phyloP scores from a whole-genome alignment of 2,113 vertebrate species.

The Pseudorhombus dupliciocellatus region DNA sequence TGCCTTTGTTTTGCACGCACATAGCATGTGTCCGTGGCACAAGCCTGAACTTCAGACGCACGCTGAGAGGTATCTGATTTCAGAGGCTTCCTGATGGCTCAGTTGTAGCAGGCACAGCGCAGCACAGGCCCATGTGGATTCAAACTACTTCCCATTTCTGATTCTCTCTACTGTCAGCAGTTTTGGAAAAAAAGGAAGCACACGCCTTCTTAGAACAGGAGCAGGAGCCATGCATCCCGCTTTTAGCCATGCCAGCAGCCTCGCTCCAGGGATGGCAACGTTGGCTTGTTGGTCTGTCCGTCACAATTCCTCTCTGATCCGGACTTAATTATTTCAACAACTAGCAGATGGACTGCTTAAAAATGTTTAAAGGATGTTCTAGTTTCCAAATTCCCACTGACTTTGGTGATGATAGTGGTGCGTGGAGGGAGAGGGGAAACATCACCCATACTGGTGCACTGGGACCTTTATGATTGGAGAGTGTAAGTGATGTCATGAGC shows the following conservation, averaged over 20 bases:
- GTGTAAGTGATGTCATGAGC: too few species aligned
- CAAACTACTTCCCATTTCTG: slow-evolving; percentile 7
- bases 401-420: too few species aligned
- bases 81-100: slow-evolving; percentile 29
- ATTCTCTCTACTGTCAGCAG: slow-evolving; percentile 12
- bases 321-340: not conserved
- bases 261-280: not conserved
- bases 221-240: not conserved
- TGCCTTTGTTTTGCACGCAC: not conserved
- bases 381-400: too few species aligned
- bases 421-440: too few species aligned
- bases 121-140: slow-evolving; percentile 14
- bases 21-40: not conserved
- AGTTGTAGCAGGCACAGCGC: slow-evolving; percentile 13
- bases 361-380: too few species aligned
- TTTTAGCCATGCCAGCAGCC: not conserved
- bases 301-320: not conserved
- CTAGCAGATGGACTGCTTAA: not conserved
- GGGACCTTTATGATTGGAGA: too few species aligned
- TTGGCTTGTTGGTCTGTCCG: not conserved
- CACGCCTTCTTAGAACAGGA: not conserved
- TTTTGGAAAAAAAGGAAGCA: slow-evolving; percentile 18
- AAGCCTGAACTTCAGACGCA: slow-evolving; percentile 13
- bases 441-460: too few species aligned
- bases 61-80: slow-evolving; percentile 46